A percentile compares a stretch with the other conserved stretches of the same genome.
Conservation (phyloP, 2,888 invertebrate genomes). For the Aphidius colemani region DNA sequence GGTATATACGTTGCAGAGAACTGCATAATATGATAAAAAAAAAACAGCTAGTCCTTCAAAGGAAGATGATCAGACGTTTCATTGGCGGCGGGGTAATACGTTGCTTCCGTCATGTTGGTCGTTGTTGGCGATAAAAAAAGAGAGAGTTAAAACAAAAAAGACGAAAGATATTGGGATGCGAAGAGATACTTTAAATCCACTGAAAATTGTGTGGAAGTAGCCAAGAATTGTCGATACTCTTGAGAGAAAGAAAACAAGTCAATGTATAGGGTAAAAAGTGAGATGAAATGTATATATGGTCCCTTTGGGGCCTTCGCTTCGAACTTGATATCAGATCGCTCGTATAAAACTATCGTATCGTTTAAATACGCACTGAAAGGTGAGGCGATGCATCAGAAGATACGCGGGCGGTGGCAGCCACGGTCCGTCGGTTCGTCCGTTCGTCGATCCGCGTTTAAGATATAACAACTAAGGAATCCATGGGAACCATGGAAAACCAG, state of each 20-base stretch:
- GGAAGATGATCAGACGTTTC: neutral
- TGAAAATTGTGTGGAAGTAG: too few relatives aligned
- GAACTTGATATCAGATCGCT: slow-evolving; percentile 58
- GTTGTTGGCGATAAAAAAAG: slow-evolving; percentile 11
- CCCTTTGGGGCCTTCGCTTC: slow-evolving; percentile 46
- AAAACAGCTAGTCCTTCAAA: neutral
- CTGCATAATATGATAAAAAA: slow-evolving; percentile 8
- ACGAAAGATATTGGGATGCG: neutral
- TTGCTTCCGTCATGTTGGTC: slow-evolving; percentile 51
- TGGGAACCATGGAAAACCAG: slow-evolving; percentile 60
- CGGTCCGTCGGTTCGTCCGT: slow-evolving; percentile 48
- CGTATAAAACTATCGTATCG: slow-evolving; percentile 61
- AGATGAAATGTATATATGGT: neutral
- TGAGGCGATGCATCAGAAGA: slow-evolving; percentile 61
- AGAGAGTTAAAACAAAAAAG: slow-evolving; percentile 13
- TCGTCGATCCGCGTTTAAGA: slow-evolving; percentile 59
- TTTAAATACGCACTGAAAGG: slow-evolving; percentile 62
- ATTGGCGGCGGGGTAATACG: slow-evolving; percentile 17
- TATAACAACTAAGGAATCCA: slow-evolving; percentile 43
- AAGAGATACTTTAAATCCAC: too few relatives aligned
- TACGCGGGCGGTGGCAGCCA: slow-evolving; percentile 59
- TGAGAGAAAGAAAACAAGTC: too few relatives aligned
- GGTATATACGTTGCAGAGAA: slow-evolving; percentile 28
- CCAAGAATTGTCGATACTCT: too few relatives aligned
- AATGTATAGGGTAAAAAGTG: neutral